Evolutionary conservation across 2,888 invertebrate species (phyloP).

Genomic region (Meloe dianella): DNA sequence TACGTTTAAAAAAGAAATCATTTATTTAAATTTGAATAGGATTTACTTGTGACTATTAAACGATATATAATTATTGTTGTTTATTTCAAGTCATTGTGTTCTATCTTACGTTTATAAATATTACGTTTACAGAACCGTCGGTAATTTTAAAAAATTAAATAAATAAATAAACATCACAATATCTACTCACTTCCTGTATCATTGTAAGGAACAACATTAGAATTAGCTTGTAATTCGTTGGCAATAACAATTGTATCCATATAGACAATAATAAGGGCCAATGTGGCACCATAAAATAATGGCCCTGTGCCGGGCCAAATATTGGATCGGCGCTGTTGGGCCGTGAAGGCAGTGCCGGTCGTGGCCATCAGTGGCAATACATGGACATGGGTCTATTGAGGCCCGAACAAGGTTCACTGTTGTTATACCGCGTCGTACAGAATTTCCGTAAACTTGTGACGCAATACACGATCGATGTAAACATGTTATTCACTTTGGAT

Average conservation of each 20-base stretch:
- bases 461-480: conserved; percentile 39
- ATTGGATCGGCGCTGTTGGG: conserved; percentile 47
- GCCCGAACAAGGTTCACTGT: conserved; percentile 39
- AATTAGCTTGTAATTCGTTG: conserved; percentile 32
- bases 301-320: conserved; percentile 41
- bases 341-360: conserved; percentile 45
- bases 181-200: conserved; percentile 40
- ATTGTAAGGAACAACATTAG: conserved; percentile 32
- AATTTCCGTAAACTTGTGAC: conserved; percentile 38
- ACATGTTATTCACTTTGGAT: conserved; percentile 40
- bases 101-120: neutral
- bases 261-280: conserved; percentile 33
- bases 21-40: neutral
- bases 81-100: neutral
- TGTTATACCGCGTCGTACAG: conserved; percentile 31
- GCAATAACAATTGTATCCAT: conserved; percentile 28
- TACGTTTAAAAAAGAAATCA: neutral
- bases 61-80: neutral
- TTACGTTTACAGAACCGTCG: neutral
- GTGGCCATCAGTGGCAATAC: conserved; percentile 51
- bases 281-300: conserved; percentile 35
- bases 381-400: conserved; percentile 39
- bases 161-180: neutral
- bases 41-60: neutral
- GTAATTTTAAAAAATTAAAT: neutral